Evolutionary conservation across 2,888 invertebrate genomes (phyloP).

Genomic region (Petrolisthes cinctipes): DNA sequence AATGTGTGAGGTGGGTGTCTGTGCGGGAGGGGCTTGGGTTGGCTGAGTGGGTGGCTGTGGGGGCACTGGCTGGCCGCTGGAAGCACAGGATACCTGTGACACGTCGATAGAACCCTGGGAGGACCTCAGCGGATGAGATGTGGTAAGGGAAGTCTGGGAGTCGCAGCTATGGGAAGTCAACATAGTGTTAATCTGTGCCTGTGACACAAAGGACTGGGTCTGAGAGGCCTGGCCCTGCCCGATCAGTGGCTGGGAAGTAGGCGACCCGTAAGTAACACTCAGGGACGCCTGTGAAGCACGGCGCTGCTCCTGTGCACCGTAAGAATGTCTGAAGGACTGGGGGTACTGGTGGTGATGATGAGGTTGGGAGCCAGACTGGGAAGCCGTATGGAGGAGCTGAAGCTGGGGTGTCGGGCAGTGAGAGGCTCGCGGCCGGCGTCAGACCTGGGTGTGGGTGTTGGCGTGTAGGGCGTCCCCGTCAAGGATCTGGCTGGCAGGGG

Average conservation of each 20-base stretch:
- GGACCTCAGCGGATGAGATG: conserved; percentile 44
- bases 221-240: conserved; percentile 31
- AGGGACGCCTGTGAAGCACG: conserved; percentile 47
- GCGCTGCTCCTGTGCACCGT: conserved; percentile 43
- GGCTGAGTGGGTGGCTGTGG: conserved; percentile 10
- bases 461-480: conserved; percentile 55
- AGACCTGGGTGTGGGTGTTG: conserved; percentile 64
- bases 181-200: conserved; percentile 49
- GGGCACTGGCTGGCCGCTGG: conserved; percentile 5
- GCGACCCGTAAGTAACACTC: conserved; percentile 37
- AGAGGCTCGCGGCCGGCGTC: conserved; percentile 54
- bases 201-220: conserved; percentile 37
- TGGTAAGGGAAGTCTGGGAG: conserved; percentile 47
- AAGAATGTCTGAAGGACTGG: conserved; percentile 46
- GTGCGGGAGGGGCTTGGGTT: conserved; percentile 15
- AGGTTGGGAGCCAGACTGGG: conserved; percentile 37
- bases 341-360: conserved; percentile 35
- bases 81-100: conserved; percentile 39
- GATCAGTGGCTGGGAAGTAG: conserved; percentile 44
- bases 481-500: conserved; percentile 57
- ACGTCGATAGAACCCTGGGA: conserved; percentile 44
- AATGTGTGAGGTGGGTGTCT: conserved; percentile 53
- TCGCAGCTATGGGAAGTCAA: conserved; percentile 47
- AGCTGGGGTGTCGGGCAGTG: conserved; percentile 45
- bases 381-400: conserved; percentile 42